Conservation (phyloP, 2,113 vertebrate genomes). For the Paradoxurus hermaphroditus region DNA sequence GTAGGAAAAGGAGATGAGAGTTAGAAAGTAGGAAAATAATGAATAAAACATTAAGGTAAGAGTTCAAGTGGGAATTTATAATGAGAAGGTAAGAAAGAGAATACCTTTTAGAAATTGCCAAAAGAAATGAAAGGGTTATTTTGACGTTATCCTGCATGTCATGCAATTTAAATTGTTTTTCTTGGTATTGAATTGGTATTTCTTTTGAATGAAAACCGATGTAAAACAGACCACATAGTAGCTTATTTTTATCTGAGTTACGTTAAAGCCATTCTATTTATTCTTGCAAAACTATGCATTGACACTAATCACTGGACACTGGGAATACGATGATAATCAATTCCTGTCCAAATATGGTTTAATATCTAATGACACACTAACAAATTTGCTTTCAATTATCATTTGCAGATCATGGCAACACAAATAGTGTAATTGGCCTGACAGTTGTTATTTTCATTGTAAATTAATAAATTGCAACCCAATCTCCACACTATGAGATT, state of each 20-base stretch:
- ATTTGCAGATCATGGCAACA: neutral
- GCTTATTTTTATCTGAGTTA: neutral
- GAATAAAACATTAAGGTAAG: neutral
- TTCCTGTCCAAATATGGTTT: neutral
- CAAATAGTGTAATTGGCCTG: neutral
- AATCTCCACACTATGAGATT: neutral
- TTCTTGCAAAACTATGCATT: neutral
- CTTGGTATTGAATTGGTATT: neutral
- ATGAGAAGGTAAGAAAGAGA: neutral
- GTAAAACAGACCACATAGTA: neutral
- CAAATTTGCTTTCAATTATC: neutral
- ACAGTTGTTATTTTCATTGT: neutral
- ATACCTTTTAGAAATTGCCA: neutral
- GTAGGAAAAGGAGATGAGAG: neutral
- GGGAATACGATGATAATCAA: neutral
- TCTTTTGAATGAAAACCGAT: neutral
- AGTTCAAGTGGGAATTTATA: neutral
- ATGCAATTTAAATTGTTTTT: neutral
- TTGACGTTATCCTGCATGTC: neutral
- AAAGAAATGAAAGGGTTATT: neutral
- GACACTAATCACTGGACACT: neutral
- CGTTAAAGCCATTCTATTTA: neutral
- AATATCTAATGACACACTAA: neutral
- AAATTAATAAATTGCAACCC: neutral
- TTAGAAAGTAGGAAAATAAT: neutral